Conservation (phyloP, 2,888 invertebrate species). For the Escarpia spicata region DNA sequence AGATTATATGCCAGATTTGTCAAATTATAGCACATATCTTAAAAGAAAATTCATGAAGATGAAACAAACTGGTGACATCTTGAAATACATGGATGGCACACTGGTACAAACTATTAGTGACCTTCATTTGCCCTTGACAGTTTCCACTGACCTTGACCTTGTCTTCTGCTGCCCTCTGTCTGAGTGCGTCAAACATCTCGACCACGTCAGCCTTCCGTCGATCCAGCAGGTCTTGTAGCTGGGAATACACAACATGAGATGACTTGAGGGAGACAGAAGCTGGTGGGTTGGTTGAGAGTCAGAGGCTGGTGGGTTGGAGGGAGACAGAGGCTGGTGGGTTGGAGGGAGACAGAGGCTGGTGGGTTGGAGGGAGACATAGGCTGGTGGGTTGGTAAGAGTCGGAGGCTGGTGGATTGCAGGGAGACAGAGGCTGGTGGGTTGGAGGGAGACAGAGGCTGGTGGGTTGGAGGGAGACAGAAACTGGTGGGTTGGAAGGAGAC, state of each 20-base stretch:
- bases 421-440: too few relatives aligned
- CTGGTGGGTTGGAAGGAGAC: too few relatives aligned
- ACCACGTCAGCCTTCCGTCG: constrained; percentile 1
- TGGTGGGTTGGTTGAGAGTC: too few relatives aligned
- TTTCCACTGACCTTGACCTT: neutral
- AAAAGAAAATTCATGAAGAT: neutral
- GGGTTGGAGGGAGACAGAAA: too few relatives aligned
- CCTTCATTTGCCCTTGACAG: neutral
- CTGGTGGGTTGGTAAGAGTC: too few relatives aligned
- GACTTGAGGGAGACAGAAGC: too few relatives aligned
- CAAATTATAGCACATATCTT: neutral
- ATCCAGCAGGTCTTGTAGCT: neutral
- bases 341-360: too few relatives aligned
- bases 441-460: too few relatives aligned
- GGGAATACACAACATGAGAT: neutral
- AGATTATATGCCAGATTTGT: neutral
- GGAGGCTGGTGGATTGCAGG: too few relatives aligned
- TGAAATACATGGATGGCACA: neutral
- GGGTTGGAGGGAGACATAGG: too few relatives aligned
- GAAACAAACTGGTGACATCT: neutral
- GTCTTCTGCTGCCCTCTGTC: neutral
- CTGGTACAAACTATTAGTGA: neutral
- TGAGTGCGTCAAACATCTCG: neutral
- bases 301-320: too few relatives aligned
- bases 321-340: too few relatives aligned